Percentiles rank a stretch among this genome's conserved stretches.
Evolutionary conservation across 2,888 invertebrate genomes (phyloP).

Genomic region (Tetragnatha montana): DNA sequence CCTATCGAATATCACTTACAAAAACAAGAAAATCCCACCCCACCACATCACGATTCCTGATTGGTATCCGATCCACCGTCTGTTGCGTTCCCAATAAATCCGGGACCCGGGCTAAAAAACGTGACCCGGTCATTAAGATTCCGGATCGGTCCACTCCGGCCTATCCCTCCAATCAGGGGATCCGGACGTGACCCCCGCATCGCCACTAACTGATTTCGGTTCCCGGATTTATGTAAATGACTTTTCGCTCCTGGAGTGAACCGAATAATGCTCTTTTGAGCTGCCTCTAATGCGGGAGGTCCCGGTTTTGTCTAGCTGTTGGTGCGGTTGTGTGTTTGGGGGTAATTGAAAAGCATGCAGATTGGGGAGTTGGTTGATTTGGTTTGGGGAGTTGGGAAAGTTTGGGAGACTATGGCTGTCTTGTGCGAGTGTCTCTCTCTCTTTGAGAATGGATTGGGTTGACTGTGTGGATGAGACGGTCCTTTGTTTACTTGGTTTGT

Average conservation of each 20-base stretch:
- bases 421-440: too few relatives aligned
- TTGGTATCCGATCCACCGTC: conserved; percentile 57
- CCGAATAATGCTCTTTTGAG: background rate
- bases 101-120: conserved; percentile 38
- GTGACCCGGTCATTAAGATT: conserved; percentile 63
- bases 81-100: conserved; percentile 55
- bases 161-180: conserved; percentile 31
- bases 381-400: background rate
- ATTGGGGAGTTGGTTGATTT: background rate
- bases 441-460: too few relatives aligned
- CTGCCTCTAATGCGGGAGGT: background rate
- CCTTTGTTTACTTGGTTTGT: too few relatives aligned
- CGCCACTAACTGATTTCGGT: conserved; percentile 44
- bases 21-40: background rate
- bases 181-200: conserved; percentile 37
- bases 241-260: background rate
- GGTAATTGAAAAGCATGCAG: background rate
- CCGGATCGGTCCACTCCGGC: background rate
- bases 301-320: background rate
- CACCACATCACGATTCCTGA: conserved; percentile 4
- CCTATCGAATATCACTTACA: background rate
- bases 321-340: background rate
- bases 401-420: too few relatives aligned
- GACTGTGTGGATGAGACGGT: too few relatives aligned
- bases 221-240: conserved; percentile 25